Evolutionary conservation across 2,888 invertebrate genomes (phyloP).

Genomic region (Nomada goodeniana): DNA sequence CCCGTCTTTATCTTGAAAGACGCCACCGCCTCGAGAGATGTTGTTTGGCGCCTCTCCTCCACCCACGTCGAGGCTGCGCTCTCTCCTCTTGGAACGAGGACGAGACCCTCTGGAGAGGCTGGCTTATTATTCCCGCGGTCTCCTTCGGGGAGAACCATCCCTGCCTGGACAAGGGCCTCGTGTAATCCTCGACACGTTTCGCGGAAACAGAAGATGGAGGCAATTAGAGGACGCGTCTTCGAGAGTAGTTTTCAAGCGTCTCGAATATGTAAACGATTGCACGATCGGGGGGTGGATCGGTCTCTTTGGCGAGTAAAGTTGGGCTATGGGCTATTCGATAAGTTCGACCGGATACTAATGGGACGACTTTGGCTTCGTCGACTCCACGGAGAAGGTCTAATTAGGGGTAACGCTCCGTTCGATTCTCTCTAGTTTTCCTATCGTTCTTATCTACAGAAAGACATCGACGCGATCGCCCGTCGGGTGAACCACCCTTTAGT

Average conservation of each 20-base stretch:
- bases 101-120: conserved; percentile 54
- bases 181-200: conserved; percentile 73
- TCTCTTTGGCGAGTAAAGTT: conserved; percentile 5
- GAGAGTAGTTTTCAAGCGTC: conserved; percentile 53
- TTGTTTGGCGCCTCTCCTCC: conserved; percentile 36
- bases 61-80: background rate
- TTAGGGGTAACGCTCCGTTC: background rate
- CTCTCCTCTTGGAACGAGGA: background rate
- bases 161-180: conserved; percentile 36
- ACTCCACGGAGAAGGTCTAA: conserved; percentile 6
- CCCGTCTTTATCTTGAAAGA: conserved; percentile 48
- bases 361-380: background rate
- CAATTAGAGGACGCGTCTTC: conserved; percentile 55
- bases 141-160: conserved; percentile 62
- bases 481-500: no score
- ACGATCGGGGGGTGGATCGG: background rate
- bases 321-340: background rate
- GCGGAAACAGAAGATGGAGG: conserved; percentile 50
- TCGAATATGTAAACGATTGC: conserved; percentile 24
- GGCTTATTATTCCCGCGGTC: conserved; percentile 81
- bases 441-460: no score
- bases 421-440: no score
- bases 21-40: conserved; percentile 46
- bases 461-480: no score
- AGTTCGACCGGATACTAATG: conserved; percentile 19